These are phyloP conservation scores for Catharus bicknelli DNA, from an alignment of 2,113 vertebrate species.

Conservation along the genomic window DNA sequence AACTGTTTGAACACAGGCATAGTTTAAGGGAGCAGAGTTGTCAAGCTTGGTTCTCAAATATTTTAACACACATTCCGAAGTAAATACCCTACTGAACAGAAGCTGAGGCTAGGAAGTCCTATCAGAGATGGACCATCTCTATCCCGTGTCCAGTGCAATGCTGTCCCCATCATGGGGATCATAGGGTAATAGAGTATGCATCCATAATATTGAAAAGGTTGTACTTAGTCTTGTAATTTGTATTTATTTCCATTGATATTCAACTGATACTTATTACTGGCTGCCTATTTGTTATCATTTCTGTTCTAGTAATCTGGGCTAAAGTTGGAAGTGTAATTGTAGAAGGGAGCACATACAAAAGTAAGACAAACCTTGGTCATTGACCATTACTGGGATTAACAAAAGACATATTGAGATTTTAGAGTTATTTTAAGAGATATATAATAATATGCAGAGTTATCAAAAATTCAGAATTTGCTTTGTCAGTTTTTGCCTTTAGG, in stretches of 20 bases:
- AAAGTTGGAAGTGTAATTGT: background rate
- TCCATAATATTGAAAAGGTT: background rate
- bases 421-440: background rate
- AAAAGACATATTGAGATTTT: background rate
- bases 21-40: background rate
- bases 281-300: background rate
- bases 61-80: background rate
- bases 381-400: background rate
- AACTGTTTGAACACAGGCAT: background rate
- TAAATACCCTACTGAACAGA: background rate
- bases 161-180: background rate
- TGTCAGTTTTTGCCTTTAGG: background rate
- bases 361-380: background rate
- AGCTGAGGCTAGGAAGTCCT: background rate
- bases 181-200: background rate
- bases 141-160: fast-evolving
- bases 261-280: background rate
- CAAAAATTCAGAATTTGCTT: background rate
- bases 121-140: background rate
- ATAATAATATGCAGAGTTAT: background rate
- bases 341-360: background rate
- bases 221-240: background rate
- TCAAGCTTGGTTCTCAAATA: background rate
- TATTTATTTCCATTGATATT: background rate
- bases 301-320: background rate